Evolutionary conservation across 2,888 invertebrate genomes (phyloP), one percentile per base, ranked within the genome.

Genomic region (Trachelus stipa): DNA sequence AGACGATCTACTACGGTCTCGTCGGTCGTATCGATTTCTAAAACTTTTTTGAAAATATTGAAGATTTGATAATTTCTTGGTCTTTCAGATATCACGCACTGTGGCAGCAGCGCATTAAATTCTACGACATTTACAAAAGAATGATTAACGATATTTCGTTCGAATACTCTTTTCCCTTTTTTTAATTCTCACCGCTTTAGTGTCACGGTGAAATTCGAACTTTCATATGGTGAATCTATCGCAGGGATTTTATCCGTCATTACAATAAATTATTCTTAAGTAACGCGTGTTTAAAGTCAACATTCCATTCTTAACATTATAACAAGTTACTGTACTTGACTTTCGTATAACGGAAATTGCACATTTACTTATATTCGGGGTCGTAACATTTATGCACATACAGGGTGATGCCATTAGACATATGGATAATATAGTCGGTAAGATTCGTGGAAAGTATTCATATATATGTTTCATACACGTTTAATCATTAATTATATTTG

Each of bases 321-420:
- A 34, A 15, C 34, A 35, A 73, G 34, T 34, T 73, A 73, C 74
- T 73, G 74, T 34, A 73, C 74, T 71, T 71, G 30, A 71, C 71
- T 71, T 71, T 71, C 30, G 33, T 35, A 73, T 73, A 34, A n/a
- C n/a, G 34, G 35, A 73, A 34, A 34, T 23, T 73, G 74, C 35
- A 34, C 74, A 15, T 73, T 15, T 73, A 34, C 35, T 33, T 30
- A 15, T 33, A 71, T 34, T 9, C 35, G 74, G 30, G n/a, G 34
- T 34, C 12, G 34, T 35, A 33, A 35, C 30, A 73, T 30, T 35
- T 30, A 34, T 35, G 35, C 35, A 73, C 35, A n/a, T 34, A 34
- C n/a, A 71, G 71, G 33, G 71, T 34, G 71, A 71, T 71, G 74
- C 34, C 33, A 73, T 30, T 34, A 23, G 12, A 35, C 74, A 35